Evolutionary conservation across 2,113 vertebrate genomes (phyloP).

Genomic region (Emberiza fucata): DNA sequence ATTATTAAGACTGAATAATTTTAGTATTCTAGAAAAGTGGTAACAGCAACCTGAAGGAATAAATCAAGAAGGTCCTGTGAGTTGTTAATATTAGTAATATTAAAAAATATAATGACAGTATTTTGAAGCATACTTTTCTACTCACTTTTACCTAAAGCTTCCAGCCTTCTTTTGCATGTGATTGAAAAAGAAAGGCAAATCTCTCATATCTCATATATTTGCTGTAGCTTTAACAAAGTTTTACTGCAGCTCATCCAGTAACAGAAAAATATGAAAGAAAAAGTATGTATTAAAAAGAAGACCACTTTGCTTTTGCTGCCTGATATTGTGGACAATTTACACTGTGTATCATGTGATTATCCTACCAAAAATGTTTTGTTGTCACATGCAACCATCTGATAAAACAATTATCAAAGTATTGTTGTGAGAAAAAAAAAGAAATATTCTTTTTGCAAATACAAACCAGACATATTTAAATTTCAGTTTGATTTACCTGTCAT

Average conservation of each 20-base stretch:
- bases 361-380: not conserved
- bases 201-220: not conserved
- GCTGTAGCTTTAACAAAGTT: not conserved
- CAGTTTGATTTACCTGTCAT: not conserved
- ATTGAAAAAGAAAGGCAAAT: not conserved
- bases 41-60: not conserved
- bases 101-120: not conserved
- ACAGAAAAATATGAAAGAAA: not conserved
- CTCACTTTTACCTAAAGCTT: not conserved
- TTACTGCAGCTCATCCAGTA: not conserved
- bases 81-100: not conserved
- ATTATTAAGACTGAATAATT: not conserved
- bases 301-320: not conserved
- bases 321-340: not conserved
- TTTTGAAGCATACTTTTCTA: not conserved
- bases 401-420: not conserved
- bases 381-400: not conserved
- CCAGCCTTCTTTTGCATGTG: not conserved
- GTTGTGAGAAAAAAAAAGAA: not conserved
- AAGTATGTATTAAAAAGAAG: not conserved
- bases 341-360: not conserved
- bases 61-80: not conserved
- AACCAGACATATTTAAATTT: not conserved
- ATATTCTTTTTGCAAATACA: not conserved
- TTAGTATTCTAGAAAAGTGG: not conserved